Evolutionary conservation across 2,888 invertebrate species (phyloP).

Genomic region (Pyrgus malvae): DNA sequence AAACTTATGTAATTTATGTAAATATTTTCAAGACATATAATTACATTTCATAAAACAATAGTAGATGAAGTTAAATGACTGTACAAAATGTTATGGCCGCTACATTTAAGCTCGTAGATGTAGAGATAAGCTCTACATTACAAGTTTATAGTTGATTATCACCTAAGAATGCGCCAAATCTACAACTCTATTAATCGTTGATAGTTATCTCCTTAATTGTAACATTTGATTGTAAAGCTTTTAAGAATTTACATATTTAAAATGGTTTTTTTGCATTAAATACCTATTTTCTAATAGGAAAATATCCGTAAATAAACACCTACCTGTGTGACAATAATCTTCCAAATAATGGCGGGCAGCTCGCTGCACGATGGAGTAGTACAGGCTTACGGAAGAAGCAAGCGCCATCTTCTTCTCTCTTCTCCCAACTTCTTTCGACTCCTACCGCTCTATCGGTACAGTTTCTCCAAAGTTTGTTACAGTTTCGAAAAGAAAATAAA

Average conservation of each 20-base stretch:
- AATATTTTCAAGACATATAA: neutral
- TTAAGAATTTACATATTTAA: neutral
- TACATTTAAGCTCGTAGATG: conserved; percentile 4
- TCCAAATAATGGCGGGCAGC: conserved; percentile 85
- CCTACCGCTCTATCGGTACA: conserved; percentile 53
- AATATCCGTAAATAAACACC: conserved; percentile 38
- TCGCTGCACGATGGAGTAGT: conserved; percentile 86
- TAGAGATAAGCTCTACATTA: conserved; percentile 10
- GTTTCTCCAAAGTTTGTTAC: conserved; percentile 49
- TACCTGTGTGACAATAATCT: conserved; percentile 86
- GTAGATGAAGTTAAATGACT: neutral
- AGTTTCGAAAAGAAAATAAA: conserved; percentile 64
- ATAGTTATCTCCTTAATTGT: too few relatives aligned
- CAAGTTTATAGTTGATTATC: conserved; percentile 4
- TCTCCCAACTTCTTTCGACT: conserved; percentile 45
- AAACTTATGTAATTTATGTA: too few relatives aligned
- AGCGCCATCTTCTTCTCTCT: conserved; percentile 76
- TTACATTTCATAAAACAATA: neutral
- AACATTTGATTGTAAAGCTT: too few relatives aligned
- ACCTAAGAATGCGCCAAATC: neutral
- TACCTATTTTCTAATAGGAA: conserved; percentile 21
- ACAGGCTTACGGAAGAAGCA: conserved; percentile 85
- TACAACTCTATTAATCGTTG: neutral
- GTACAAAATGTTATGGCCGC: conserved; percentile 6
- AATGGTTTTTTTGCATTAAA: too few relatives aligned